phyloP scores from a whole-genome alignment of 2,888 invertebrate genomes.

The Meandrusa payeni region DNA sequence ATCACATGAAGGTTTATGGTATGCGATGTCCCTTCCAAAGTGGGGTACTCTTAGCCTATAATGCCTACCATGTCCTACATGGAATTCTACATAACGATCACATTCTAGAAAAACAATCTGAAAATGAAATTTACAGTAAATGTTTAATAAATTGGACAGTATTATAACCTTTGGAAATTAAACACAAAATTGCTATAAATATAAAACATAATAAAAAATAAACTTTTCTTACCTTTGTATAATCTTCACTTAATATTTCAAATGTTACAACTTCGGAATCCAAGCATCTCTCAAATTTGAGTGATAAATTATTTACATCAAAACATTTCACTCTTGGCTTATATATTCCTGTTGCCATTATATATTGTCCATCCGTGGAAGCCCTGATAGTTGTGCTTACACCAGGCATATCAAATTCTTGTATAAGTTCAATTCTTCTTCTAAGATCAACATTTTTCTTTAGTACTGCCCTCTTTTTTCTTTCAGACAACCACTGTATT shows the following conservation, averaged over 20 bases:
- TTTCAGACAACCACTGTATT: slow-evolving; percentile 92
- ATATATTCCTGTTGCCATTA: slow-evolving; percentile 96
- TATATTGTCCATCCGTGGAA: slow-evolving; percentile 95
- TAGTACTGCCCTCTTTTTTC: slow-evolving; percentile 88
- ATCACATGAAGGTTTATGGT: slow-evolving; percentile 94
- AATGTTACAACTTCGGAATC: slow-evolving; percentile 98
- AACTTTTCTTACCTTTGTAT: slow-evolving; percentile 87
- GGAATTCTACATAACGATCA: slow-evolving; percentile 95
- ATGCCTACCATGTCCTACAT: slow-evolving; percentile 95
- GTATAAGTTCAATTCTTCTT: slow-evolving; percentile 96
- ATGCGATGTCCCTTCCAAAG: slow-evolving; percentile 96
- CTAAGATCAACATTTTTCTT: slow-evolving; percentile 95
- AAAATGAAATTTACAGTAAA: no score
- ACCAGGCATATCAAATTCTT: slow-evolving; percentile 99
- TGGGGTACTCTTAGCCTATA: slow-evolving; percentile 95
- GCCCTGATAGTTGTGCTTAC: slow-evolving; percentile 91
- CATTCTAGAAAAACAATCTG: slow-evolving; percentile 93
- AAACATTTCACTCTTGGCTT: slow-evolving; percentile 98
- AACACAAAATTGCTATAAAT: not conserved
- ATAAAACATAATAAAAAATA: not conserved
- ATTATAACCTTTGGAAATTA: not conserved
- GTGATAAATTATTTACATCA: slow-evolving; percentile 96
- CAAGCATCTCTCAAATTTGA: slow-evolving; percentile 98
- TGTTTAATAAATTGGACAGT: slow-evolving; percentile 19
- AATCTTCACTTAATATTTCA: slow-evolving; percentile 96